Conservation (phyloP, 1,140 invertebrate genomes). For the Diploscapter pachys region DNA sequence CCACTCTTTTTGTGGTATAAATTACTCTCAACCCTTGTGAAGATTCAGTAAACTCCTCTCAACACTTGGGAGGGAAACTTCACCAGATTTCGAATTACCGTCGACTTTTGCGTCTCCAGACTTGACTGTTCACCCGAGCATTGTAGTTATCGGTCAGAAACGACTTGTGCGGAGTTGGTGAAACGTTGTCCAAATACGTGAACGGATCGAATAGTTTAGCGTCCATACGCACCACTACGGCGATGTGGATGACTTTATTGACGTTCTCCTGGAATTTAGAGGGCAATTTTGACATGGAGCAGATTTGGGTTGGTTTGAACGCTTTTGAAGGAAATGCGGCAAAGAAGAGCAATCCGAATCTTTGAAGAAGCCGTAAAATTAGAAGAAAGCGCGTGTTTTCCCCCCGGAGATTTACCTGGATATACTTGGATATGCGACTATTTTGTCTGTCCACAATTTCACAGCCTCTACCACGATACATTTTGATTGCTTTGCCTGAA, state of each 20-base stretch:
- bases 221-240: constrained; percentile 48
- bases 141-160: constrained; percentile 55
- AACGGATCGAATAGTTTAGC: constrained; percentile 45
- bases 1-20: too few species aligned
- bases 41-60: too few species aligned
- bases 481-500: constrained; percentile 37
- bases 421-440: constrained; percentile 31
- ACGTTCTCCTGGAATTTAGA: constrained; percentile 38
- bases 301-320: too few species aligned
- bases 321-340: neutral
- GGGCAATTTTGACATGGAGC: neutral
- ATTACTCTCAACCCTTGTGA: neutral
- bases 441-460: constrained; percentile 34
- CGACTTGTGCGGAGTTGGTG: constrained; percentile 52
- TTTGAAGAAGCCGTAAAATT: neutral
- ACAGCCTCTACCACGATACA: constrained; percentile 29
- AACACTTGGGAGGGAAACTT: neutral
- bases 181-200: constrained; percentile 52
- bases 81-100: constrained; percentile 14
- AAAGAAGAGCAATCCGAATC: neutral
- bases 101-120: constrained; percentile 41
- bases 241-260: constrained; percentile 43
- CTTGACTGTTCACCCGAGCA: constrained; percentile 49
- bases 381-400: neutral
- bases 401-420: constrained; percentile 13